Base-by-base conservation (phyloP, 2,888 invertebrate genomes). In the Aleiodes leptofemur region DNA sequence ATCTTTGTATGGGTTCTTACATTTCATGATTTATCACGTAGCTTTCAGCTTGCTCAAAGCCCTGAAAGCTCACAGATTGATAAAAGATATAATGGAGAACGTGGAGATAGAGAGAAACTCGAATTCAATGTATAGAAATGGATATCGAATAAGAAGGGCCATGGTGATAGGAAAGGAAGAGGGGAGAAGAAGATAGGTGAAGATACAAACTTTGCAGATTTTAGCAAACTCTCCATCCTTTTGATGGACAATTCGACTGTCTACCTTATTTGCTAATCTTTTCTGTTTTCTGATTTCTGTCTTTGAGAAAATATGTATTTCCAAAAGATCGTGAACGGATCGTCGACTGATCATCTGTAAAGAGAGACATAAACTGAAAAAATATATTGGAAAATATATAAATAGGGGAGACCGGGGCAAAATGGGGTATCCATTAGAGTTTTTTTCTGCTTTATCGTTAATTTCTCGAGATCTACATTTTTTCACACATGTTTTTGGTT, bases 1-100 rank as follows among this genome's bases (percentile, higher is more conserved):
- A 48, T 70, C 23, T 55, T 61, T 69, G 72, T 73, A 70, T 83
- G 83, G 83, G 86, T 87, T 88, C 88, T 88, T 89, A 88, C 87
- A 86, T 88, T 88, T 88, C 87, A 87, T 88, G 89, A 89, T 89
- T 89, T 89, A 89, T 89, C 89, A 87, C 88, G 87, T 86, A 87
- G 88, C 89, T 89, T 88, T 88, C 86, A 88, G 85, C 81, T 83
- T 83, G 85, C 85, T 88, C 88, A 88, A 87, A 88, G 88, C 85
- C 82, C 83, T 88, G 88, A 88, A 89, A 88, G 86, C 86, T 86
- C 83, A 83, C 87, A 88, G 88, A 88, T 88, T 88, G 89, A 89
- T 89, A 88, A 89, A 88, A 88, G 88, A 88, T 88, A 89, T 88
- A 88, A 89, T 88, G 84, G 88, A 87, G 86, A 85, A 86, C 84